Conservation (phyloP, 2,797 vertebrate genomes). For the Intellagama lesueurii region DNA sequence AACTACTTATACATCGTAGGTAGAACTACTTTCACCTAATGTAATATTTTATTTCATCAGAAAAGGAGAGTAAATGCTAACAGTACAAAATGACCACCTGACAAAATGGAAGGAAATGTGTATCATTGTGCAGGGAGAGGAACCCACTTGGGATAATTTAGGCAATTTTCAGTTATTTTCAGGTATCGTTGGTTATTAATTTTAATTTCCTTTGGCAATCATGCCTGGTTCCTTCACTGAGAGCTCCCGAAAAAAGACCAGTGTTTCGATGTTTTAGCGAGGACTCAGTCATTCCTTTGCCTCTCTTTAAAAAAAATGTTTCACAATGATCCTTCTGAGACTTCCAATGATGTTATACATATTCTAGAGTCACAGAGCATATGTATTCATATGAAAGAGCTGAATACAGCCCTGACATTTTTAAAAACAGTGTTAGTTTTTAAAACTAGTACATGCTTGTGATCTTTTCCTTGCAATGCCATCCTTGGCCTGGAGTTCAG, state of each 20-base stretch:
- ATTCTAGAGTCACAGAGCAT: constrained; percentile 60
- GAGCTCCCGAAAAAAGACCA: constrained; percentile 57
- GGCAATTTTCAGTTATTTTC: constrained; percentile 60
- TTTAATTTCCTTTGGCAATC: constrained; percentile 76
- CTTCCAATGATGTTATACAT: constrained; percentile 70
- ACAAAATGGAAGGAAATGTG: constrained; percentile 62
- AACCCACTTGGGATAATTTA: constrained; percentile 56
- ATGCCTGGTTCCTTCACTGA: constrained; percentile 52
- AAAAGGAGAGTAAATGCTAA: constrained; percentile 51
- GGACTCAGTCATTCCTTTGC: constrained; percentile 46
- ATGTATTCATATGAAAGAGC: constrained; percentile 66
- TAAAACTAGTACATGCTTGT: constrained; percentile 49
- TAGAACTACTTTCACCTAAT: neutral
- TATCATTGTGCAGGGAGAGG: constrained; percentile 47
- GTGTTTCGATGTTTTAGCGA: constrained; percentile 46
- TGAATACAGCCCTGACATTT: constrained; percentile 65
- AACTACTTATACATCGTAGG: neutral
- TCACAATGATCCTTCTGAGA: constrained; percentile 62
- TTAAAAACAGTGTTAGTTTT: constrained; percentile 33
- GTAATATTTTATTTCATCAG: constrained; percentile 43
- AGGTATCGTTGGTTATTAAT: constrained; percentile 64
- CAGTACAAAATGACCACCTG: constrained; percentile 45
- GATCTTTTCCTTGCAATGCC: constrained; percentile 36
- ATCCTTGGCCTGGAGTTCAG: constrained; percentile 62
- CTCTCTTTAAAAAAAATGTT: constrained; percentile 57